These are phyloP conservation scores for Etheostoma nigrum DNA, from an alignment of 2,797 vertebrate species.

Conservation along the genomic window DNA sequence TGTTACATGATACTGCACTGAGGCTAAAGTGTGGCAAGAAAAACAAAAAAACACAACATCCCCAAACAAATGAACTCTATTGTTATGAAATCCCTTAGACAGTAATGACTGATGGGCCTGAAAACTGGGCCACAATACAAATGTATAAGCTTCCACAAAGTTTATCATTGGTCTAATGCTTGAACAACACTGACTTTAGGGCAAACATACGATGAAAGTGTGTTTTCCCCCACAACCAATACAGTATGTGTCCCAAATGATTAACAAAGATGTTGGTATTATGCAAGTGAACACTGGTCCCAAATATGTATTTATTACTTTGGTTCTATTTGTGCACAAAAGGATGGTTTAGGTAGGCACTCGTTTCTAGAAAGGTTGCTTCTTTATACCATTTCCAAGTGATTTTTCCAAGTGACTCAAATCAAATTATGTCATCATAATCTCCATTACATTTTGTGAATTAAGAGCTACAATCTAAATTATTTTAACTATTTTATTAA, in stretches of 20 bases:
- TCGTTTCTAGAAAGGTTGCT: not conserved
- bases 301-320: not conserved
- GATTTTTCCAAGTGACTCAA: not conserved
- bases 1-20: slow-evolving; percentile 59
- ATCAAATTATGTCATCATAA: not conserved
- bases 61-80: slow-evolving; percentile 33
- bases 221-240: not conserved
- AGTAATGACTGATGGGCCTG: slow-evolving; percentile 41
- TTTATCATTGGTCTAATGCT: slow-evolving; percentile 10
- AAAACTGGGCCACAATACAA: slow-evolving; percentile 47
- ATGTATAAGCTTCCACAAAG: slow-evolving; percentile 33
- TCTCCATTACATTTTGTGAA: not conserved
- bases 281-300: not conserved
- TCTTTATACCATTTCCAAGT: not conserved
- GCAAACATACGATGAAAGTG: not conserved
- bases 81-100: slow-evolving; percentile 44
- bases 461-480: not conserved
- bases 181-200: slow-evolving; percentile 13
- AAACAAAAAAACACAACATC: slow-evolving; percentile 50
- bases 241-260: not conserved
- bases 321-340: not conserved
- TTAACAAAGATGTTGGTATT: not conserved
- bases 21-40: slow-evolving; percentile 32
- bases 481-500: not conserved
- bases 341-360: not conserved